phyloP scores from a whole-genome alignment of 2,888 invertebrate species.

The Empis stercorea region DNA sequence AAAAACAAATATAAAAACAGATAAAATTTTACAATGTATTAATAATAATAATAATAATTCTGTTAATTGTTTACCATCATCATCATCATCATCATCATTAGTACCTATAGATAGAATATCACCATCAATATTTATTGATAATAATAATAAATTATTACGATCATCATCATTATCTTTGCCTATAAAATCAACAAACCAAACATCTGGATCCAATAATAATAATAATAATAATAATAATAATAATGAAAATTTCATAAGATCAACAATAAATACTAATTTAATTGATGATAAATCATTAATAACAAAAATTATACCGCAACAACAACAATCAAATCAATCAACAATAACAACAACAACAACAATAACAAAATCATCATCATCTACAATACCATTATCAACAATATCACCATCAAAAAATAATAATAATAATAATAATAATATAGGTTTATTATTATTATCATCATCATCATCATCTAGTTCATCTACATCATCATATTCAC shows the following conservation, averaged over 20 bases:
- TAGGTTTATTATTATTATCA: background rate
- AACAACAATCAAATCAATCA: background rate
- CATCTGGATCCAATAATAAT: no score
- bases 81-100: no score
- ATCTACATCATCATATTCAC: conserved; percentile 14
- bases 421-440: background rate
- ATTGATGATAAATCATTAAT: conserved; percentile 4
- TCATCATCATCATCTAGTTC: conserved; percentile 9
- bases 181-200: no score
- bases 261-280: background rate
- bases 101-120: no score
- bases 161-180: no score
- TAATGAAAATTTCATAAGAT: no score
- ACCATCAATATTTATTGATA: no score
- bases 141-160: no score
- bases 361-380: background rate
- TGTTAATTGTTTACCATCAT: background rate
- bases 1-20: no score
- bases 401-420: background rate
- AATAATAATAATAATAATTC: background rate
- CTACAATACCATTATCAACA: background rate
- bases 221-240: no score
- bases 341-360: background rate
- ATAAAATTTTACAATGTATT: background rate
- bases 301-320: background rate